Evolutionary conservation across 2,797 vertebrate species (phyloP).

Genomic region (Spea hammondii): DNA sequence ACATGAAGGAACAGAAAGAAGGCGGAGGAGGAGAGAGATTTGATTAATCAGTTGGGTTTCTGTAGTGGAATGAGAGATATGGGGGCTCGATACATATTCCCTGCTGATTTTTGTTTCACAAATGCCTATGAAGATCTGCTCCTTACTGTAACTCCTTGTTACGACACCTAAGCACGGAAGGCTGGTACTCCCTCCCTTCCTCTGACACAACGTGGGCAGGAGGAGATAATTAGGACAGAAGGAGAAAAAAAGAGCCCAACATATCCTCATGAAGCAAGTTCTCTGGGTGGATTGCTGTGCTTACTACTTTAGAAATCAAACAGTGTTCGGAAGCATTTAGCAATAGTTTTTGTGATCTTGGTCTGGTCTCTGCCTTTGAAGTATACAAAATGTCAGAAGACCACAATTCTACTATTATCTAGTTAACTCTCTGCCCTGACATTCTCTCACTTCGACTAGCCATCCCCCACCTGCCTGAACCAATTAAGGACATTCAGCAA

Average conservation of each 20-base stretch:
- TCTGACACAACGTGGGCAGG: slow-evolving; percentile 32
- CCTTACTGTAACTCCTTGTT: slow-evolving; percentile 38
- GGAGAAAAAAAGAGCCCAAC: not conserved
- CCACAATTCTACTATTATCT: no score
- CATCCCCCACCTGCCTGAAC: no score
- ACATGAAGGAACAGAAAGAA: slow-evolving; percentile 38
- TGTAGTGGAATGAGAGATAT: slow-evolving; percentile 4
- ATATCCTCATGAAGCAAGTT: no score
- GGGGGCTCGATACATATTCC: slow-evolving; percentile 5
- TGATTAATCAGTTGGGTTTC: slow-evolving; percentile 38
- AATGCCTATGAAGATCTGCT: not conserved
- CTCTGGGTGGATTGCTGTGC: no score
- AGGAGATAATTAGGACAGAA: slow-evolving; percentile 34
- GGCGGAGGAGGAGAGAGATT: slow-evolving; percentile 35
- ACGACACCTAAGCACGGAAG: slow-evolving; percentile 26
- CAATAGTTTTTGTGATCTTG: no score
- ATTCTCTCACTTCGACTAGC: no score
- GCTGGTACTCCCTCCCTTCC: slow-evolving; percentile 21
- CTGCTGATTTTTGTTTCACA: slow-evolving; percentile 34
- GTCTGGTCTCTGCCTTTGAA: no score
- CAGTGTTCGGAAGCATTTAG: no score
- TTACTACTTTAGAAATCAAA: no score
- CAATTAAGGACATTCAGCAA: no score
- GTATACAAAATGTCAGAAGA: no score
- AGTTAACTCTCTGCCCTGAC: no score